Evolutionary conservation across 2,888 invertebrate genomes (phyloP).

Genomic region (Scrobipalpa costella): DNA sequence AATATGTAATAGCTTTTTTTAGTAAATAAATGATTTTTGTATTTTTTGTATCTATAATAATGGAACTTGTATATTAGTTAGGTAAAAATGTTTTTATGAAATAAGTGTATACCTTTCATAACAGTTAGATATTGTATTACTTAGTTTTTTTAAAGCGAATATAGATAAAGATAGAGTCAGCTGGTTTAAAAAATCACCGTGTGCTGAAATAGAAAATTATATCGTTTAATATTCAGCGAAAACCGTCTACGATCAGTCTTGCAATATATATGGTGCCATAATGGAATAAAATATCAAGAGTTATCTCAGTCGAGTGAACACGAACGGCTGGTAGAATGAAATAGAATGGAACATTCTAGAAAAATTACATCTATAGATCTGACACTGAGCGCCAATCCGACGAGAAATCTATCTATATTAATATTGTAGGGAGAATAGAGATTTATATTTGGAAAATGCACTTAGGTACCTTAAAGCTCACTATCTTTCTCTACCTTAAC

Average conservation of each 20-base stretch:
- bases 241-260: slow-evolving; percentile 4
- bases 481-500: too few species aligned
- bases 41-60: too few species aligned
- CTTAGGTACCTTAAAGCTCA: too few species aligned
- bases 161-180: not conserved
- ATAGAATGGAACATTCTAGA: not conserved
- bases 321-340: not conserved
- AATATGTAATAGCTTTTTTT: too few species aligned
- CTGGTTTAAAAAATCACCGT: not conserved
- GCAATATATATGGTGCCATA: not conserved
- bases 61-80: too few species aligned
- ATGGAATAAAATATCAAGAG: slow-evolving; percentile 6
- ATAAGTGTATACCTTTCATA: too few species aligned
- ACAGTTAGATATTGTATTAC: too few species aligned
- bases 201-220: not conserved
- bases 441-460: too few species aligned
- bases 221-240: not conserved
- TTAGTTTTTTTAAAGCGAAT: too few species aligned
- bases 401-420: not conserved
- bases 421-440: too few species aligned
- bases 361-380: not conserved
- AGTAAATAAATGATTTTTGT: too few species aligned
- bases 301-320: not conserved
- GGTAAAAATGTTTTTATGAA: too few species aligned
- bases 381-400: not conserved